Evolutionary conservation across 2,888 invertebrate genomes (phyloP), one percentile per base, ranked within the genome.

Genomic region (Ariolimax columbianus): DNA sequence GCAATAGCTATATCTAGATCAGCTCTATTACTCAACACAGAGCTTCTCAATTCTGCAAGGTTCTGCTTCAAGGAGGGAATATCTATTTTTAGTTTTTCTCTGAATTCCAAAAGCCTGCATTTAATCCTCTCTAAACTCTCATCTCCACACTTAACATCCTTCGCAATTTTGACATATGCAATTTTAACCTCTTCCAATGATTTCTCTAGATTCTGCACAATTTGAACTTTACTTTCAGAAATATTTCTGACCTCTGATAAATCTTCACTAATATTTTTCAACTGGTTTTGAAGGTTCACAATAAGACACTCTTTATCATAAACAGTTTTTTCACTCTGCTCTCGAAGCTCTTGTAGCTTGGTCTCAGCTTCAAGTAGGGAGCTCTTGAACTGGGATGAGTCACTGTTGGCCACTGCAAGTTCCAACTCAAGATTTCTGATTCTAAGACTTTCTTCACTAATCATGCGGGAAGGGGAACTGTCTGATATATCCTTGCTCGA

Each of bases 1-100:
- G 30, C 55, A 26, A 81, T 38, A 3, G 72, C 51, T 26, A 40
- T 23, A 7, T 82, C 59, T n/a, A 85, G 2, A n/a, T 82, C 63
- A 47, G 77, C 19, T 59, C 63, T 79, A 33, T 51, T 78, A 59
- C 59, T 40, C n/a, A 23, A 4, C 36, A 86, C 83, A 4, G 78
- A 47, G 11, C 23, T 26, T 72, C 55, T 82, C n/a, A 86, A 73
- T 26, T 78, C 83, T 51, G 55, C 59, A n/a, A 83, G 77, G 70
- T 7, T 77, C 70, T 83, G 36, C 43, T 51, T 82, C 63, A 78
- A n/a, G 17, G 59, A 59, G 0, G 86, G 77, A 47, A 86, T 30
- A 66, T 82, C 59, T 23, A 36, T 51, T 72, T 47, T 82, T n/a
- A 78, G 11, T 72, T 70, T 82, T 36, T 77, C 70, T 72, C 36